Conservation (phyloP, 1,140 invertebrate genomes). For the Nasonia vitripennis region DNA sequence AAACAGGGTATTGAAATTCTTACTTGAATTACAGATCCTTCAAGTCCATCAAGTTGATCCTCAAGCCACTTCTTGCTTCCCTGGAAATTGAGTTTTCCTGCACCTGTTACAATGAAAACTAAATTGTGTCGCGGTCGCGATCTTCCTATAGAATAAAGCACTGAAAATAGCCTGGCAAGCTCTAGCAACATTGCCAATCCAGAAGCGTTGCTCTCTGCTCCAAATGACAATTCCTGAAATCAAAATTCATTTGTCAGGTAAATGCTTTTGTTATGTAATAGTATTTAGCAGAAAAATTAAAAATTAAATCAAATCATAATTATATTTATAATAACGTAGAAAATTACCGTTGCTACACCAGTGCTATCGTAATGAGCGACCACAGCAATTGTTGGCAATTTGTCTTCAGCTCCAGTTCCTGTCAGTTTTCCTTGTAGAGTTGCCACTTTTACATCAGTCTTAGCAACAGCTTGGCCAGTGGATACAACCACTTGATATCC, state of each 20-base stretch:
- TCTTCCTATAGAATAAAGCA: constrained; percentile 88
- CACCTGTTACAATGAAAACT: constrained; percentile 93
- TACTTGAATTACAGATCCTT: constrained; percentile 85
- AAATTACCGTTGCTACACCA: constrained; percentile 87
- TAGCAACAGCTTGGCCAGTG: constrained; percentile 81
- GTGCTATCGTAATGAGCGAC: constrained; percentile 96
- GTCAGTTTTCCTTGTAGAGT: constrained; percentile 91
- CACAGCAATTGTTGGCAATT: constrained; percentile 90
- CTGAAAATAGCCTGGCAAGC: constrained; percentile 91
- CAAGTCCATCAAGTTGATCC: constrained; percentile 88
- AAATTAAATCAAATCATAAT: constrained; percentile 38
- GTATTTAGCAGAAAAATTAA: constrained; percentile 42
- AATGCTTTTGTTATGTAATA: neutral
- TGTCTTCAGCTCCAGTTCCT: constrained; percentile 86
- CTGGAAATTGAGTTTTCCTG: constrained; percentile 96
- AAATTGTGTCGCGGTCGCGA: constrained; percentile 91
- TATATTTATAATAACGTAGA: neutral
- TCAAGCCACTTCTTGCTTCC: constrained; percentile 98
- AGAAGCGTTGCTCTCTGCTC: constrained; percentile 95
- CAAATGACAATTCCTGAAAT: constrained; percentile 86
- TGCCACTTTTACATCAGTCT: constrained; percentile 87
- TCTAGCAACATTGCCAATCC: constrained; percentile 93
- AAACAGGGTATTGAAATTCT: constrained; percentile 37
- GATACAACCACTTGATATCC: constrained; percentile 91
- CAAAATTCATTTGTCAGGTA: constrained; percentile 22